Conservation (phyloP, 2,888 invertebrate genomes). For the Ornithoptera alexandrae region DNA sequence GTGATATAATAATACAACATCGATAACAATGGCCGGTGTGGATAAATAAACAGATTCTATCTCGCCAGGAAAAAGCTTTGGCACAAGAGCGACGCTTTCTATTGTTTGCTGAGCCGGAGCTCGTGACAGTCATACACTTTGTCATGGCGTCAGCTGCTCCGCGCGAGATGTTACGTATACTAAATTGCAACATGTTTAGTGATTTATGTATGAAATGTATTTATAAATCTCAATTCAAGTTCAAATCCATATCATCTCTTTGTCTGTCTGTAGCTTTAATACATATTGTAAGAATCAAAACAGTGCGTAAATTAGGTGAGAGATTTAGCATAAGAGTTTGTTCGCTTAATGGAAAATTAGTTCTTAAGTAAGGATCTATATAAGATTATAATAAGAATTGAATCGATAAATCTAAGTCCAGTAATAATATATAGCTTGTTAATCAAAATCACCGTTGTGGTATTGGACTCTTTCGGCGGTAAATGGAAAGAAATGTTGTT, state of each 20-base stretch:
- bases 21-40: constrained; percentile 27
- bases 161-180: constrained; percentile 5
- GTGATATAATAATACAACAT: constrained; percentile 28
- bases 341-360: no score
- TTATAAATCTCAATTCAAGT: neutral
- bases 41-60: constrained; percentile 30
- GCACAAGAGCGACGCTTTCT: constrained; percentile 27
- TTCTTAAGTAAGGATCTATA: no score
- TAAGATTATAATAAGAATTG: no score
- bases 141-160: constrained; percentile 10
- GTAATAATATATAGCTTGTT: no score
- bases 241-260: neutral
- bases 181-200: constrained; percentile 1
- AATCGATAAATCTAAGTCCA: no score
- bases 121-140: constrained; percentile 22
- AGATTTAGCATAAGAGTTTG: no score
- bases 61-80: constrained; percentile 22
- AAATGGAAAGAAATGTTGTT: no score
- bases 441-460: no score
- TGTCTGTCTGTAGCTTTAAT: no score
- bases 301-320: no score
- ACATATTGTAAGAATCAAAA: no score
- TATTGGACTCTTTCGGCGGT: no score
- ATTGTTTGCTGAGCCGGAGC: constrained; percentile 22
- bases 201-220: neutral